phyloP scores from a whole-genome alignment of 1,140 invertebrate species.

The Armadillidium nasatum region DNA sequence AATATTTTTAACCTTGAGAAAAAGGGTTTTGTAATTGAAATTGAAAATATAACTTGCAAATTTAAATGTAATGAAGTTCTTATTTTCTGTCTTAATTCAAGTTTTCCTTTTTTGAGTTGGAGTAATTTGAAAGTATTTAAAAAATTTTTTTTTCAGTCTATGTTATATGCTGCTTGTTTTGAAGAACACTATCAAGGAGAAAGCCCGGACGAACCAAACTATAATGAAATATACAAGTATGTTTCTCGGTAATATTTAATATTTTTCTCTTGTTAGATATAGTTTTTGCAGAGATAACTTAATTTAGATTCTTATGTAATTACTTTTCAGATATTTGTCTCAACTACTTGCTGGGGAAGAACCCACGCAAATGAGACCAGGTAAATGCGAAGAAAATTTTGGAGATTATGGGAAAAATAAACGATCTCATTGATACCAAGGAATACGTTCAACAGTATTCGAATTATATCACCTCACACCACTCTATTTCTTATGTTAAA shows the following conservation, averaged over 20 bases:
- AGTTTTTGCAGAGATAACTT: not conserved
- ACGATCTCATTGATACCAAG: constrained; percentile 1
- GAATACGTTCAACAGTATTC: not conserved
- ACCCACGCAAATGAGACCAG: constrained; percentile 27
- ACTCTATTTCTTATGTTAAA: not conserved
- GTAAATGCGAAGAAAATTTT: constrained; percentile 28
- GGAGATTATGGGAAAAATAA: constrained; percentile 21
- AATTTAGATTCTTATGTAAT: not conserved
- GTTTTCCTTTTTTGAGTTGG: no score
- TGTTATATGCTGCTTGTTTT: constrained; percentile 26
- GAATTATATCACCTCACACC: not conserved
- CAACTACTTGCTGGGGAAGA: constrained; percentile 28
- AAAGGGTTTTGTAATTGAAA: no score
- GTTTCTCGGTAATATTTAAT: not conserved
- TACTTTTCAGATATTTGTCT: constrained; percentile 21
- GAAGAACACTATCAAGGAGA: constrained; percentile 28
- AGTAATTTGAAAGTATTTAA: not conserved
- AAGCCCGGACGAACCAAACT: constrained; percentile 23
- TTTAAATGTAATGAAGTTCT: no score
- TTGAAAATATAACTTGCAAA: no score
- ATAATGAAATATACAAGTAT: constrained; percentile 27
- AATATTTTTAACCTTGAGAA: no score
- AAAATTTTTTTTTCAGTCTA: constrained; percentile 13
- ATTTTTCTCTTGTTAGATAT: not conserved
- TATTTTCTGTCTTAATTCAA: no score